These are phyloP conservation scores for Euschistus heros DNA, from an alignment of 1,140 invertebrate species.

Conservation along the genomic window DNA sequence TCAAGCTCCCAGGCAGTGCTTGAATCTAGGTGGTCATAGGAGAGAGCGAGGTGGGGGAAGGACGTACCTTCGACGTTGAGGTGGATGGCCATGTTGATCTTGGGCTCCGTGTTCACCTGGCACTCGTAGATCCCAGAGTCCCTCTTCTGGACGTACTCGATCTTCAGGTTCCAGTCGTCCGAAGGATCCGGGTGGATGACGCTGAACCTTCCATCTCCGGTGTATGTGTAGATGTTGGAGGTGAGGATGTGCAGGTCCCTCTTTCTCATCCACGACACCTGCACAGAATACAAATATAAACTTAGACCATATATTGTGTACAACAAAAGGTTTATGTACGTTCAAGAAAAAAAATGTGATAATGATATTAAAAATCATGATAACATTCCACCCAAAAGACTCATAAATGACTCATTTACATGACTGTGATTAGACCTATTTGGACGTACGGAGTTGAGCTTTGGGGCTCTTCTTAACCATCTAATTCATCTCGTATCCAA, in stretches of 20 bases:
- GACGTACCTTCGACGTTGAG: constrained; percentile 32
- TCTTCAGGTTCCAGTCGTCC: constrained; percentile 85
- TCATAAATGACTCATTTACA: no score
- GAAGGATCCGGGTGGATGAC: constrained; percentile 70
- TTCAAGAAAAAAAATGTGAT: no score
- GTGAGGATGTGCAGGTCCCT: constrained; percentile 81
- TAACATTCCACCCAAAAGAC: no score
- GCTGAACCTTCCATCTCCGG: constrained; percentile 73
- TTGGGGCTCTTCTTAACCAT: no score
- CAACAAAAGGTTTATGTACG: no score
- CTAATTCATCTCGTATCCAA: no score
- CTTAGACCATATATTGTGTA: no score
- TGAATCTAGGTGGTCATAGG: neutral
- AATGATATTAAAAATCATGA: no score
- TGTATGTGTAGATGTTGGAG: constrained; percentile 75
- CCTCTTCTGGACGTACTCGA: constrained; percentile 72
- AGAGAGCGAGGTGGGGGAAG: neutral
- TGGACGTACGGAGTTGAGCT: no score
- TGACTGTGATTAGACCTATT: no score
- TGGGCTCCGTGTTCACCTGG: constrained; percentile 44
- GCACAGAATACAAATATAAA: constrained; percentile 25
- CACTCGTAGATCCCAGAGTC: constrained; percentile 85
- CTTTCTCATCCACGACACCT: constrained; percentile 89
- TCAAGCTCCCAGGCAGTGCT: constrained; percentile 12
- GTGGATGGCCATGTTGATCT: constrained; percentile 37